Evolutionary conservation across 1,140 invertebrate species (phyloP), one percentile per base, ranked within the genome.

Genomic region (Scaptomyza hsui): DNA sequence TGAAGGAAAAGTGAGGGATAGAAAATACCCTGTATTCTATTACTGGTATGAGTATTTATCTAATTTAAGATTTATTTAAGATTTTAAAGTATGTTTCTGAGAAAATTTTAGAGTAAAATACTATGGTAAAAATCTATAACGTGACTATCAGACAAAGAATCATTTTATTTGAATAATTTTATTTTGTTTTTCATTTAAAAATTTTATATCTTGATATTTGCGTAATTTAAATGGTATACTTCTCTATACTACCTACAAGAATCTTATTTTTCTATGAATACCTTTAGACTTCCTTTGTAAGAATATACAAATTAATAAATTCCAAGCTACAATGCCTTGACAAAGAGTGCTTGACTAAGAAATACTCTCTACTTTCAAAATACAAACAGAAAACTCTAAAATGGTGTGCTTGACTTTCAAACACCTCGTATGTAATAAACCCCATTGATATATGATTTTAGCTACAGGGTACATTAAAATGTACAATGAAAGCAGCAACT

Each of bases 401-500:
- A n/a, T n/a, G n/a, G 6, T 18, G 41, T 9, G 7, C 41, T 18
- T 5, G 10, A 59, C 42, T 3, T 21, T 9, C 0, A 18, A 2
- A 59, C 21, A 47, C 42, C 29, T 26, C 47, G 16, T 12, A 19
- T n/a, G 9, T 6, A 15, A 9, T 49, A 16, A 0, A n/a, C 32
- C 12, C 32, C 6, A 29, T 29, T 29, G 7, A 29, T 29, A 4
- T 37, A n/a, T 9, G 15, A 4, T 19, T 3, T 21, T 19, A 4
- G 3, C 1, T 4, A 21, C 35, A 32, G 59, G 10, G 47, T 51
- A 29, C 42, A 35, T 29, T 42, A 29, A 56, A 24, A 29, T 21
- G 35, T 15, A 12, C 45, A 48, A 61, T 47, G 29, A 32, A 24
- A 57, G 32, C 3, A 13, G 18, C 9, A 21, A 39, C 21, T 52